Evolutionary conservation across 2,113 vertebrate genomes (phyloP).

Genomic region (Pungitius pungitius): DNA sequence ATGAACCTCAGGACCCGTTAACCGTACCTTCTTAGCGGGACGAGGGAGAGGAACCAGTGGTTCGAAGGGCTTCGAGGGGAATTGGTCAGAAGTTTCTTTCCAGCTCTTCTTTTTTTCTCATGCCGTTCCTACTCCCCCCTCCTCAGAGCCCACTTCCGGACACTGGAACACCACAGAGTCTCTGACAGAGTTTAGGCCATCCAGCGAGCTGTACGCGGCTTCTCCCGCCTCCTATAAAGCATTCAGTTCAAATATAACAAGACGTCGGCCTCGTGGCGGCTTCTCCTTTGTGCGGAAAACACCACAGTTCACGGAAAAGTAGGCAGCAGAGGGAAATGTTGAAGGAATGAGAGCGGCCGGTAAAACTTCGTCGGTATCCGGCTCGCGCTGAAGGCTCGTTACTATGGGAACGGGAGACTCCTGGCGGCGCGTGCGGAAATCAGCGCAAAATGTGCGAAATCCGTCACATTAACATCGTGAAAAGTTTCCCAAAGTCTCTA

Average conservation of each 20-base stretch:
- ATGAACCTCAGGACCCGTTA: not conserved
- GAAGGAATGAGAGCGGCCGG: not conserved
- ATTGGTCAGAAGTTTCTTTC: slow-evolving; percentile 3
- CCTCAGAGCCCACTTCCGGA: slow-evolving; percentile 77
- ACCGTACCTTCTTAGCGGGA: not conserved
- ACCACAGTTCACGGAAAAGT: not conserved
- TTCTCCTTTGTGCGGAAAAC: not conserved
- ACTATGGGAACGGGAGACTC: slow-evolving; percentile 76
- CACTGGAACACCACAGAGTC: slow-evolving; percentile 45
- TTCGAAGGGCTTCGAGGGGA: slow-evolving; percentile 18
- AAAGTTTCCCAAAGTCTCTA: not conserved
- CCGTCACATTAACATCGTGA: not conserved
- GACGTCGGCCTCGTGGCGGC: not conserved
- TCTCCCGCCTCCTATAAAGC: not conserved
- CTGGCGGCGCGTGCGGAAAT: slow-evolving; percentile 68
- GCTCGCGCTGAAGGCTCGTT: slow-evolving; percentile 46
- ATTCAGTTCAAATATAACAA: not conserved
- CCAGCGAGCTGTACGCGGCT: not conserved
- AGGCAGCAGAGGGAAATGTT: not conserved
- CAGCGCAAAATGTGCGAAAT: not conserved
- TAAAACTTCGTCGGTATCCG: slow-evolving; percentile 22
- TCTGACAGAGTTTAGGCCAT: slow-evolving; percentile 11
- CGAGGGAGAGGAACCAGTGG: not conserved
- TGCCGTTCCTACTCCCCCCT: slow-evolving; percentile 61
- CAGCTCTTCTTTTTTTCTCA: slow-evolving; percentile 63